Percentiles rank a stretch among this genome's conserved stretches.
Evolutionary conservation across 2,797 vertebrate species (phyloP).

Genomic region (Phoebastria nigripes): DNA sequence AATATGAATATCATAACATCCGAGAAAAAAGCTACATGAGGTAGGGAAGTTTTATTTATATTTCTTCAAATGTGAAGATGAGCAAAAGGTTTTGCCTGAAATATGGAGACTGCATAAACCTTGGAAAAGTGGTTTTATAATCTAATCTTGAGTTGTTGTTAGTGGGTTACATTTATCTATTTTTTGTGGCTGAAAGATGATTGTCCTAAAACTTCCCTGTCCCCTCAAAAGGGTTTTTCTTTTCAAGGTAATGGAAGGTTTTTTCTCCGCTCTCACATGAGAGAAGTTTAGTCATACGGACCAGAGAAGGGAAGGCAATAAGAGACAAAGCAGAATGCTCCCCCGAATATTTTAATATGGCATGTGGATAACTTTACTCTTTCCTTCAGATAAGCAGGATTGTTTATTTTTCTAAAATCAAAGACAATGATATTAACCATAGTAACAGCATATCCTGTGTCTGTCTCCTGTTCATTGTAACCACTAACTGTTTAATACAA

Average conservation of each 20-base stretch:
- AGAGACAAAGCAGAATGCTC: neutral
- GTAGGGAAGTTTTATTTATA: neutral
- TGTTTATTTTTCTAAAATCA: neutral
- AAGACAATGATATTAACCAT: neutral
- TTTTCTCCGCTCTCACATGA: neutral
- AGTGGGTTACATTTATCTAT: neutral
- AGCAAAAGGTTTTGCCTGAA: neutral
- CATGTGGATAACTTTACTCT: neutral
- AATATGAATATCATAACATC: conserved; percentile 5
- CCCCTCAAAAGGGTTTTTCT: neutral
- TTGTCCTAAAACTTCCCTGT: neutral
- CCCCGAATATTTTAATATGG: neutral
- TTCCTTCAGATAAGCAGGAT: neutral
- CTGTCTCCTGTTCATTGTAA: neutral
- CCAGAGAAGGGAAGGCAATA: neutral
- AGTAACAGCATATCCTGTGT: neutral
- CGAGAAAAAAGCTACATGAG: neutral
- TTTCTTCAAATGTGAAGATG: neutral
- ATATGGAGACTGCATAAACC: neutral
- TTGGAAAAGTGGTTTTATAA: neutral
- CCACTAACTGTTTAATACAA: neutral
- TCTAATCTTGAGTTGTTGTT: neutral
- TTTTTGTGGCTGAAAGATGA: neutral
- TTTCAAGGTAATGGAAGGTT: neutral
- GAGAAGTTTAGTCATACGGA: neutral